These are phyloP conservation scores for Geopemphigus sp. DNA, from an alignment of 1,140 invertebrate genomes.

Conservation along the genomic window DNA sequence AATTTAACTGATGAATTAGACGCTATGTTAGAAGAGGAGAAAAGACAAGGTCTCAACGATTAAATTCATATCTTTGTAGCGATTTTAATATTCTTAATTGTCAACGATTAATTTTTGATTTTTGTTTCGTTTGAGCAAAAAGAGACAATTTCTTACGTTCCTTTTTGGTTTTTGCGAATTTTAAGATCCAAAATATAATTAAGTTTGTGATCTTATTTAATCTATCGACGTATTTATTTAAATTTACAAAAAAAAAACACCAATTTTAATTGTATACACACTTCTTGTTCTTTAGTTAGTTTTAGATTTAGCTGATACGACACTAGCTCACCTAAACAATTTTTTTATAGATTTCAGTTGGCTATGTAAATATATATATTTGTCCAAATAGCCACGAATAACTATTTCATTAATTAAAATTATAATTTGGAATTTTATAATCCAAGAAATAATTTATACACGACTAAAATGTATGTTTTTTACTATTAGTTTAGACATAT, in stretches of 20 bases:
- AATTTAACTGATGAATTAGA: conserved; percentile 91
- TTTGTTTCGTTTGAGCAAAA: not conserved
- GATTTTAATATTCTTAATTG: conserved; percentile 4
- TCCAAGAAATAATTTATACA: not conserved
- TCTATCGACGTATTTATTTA: not conserved
- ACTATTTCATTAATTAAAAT: not conserved
- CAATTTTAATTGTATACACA: conserved; percentile 23
- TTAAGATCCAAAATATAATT: not conserved
- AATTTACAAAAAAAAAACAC: not conserved
- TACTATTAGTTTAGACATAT: conserved; percentile 42
- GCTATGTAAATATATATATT: not conserved
- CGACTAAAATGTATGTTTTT: conserved; percentile 2
- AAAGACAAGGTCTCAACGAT: conserved; percentile 71
- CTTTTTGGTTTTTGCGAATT: conserved; percentile 1
- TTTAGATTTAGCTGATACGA: not conserved
- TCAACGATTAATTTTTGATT: not conserved
- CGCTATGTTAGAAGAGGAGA: conserved; percentile 90
- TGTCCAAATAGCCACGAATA: not conserved
- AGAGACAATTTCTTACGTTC: conserved; percentile 14
- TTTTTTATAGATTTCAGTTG: not conserved
- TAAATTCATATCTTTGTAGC: conserved; percentile 52
- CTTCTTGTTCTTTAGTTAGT: not conserved
- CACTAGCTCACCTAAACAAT: not conserved
- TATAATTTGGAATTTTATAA: not conserved
- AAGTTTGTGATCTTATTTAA: conserved; percentile 11